These are phyloP conservation scores for Hydra vulgaris DNA, from an alignment of 30 jellyfish, hydroid and myxozoan genomes.

Conservation along the genomic window DNA sequence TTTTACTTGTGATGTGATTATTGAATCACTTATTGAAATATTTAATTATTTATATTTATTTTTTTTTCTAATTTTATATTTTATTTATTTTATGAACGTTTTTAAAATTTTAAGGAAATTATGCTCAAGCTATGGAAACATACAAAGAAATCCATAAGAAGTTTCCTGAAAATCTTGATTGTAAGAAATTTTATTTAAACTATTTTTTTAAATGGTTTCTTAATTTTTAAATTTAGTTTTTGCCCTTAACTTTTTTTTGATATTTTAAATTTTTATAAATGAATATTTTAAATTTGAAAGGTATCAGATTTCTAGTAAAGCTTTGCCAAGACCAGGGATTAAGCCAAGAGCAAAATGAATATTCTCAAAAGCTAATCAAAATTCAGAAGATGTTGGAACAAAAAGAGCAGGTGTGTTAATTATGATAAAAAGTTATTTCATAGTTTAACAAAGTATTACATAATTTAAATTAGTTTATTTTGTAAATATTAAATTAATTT, in stretches of 20 bases:
- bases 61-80: neutral
- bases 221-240: neutral
- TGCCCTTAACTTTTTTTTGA: neutral
- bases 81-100: neutral
- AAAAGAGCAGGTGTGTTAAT: constrained; percentile 69
- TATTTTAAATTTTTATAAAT: neutral
- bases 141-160: constrained; percentile 69
- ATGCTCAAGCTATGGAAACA: constrained; percentile 81
- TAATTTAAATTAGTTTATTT: neutral
- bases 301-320: constrained; percentile 70
- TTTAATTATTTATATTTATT: neutral
- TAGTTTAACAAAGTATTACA: neutral
- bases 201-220: too few species aligned
- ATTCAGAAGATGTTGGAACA: constrained; percentile 56
- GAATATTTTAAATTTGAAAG: constrained; percentile 13
- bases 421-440: neutral
- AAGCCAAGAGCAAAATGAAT: constrained; percentile 63
- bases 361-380: constrained; percentile 55
- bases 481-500: too few species aligned
- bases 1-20: too few species aligned
- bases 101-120: constrained; percentile 65
- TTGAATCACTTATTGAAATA: neutral
- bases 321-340: constrained; percentile 92
- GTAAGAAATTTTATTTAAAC: constrained; percentile 38
- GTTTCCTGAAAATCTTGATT: constrained; percentile 84